phyloP scores from a whole-genome alignment of 2,888 invertebrate genomes.

The Arctia plantaginis region DNA sequence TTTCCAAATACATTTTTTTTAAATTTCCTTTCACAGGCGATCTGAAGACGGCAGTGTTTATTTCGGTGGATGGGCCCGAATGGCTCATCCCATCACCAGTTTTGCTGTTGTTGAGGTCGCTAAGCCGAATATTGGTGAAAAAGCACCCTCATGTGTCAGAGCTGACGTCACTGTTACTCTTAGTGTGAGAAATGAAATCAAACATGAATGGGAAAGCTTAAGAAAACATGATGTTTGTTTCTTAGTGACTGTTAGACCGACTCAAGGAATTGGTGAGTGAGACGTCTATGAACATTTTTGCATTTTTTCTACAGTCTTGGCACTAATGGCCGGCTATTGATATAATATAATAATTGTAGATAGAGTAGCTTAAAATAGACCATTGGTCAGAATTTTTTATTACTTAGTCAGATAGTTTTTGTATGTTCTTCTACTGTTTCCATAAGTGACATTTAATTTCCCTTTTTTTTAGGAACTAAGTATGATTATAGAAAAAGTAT shows the following conservation, averaged over 20 bases:
- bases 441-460: neutral
- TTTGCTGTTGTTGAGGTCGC: slow-evolving; percentile 98
- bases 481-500: slow-evolving; percentile 94
- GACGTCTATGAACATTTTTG: neutral
- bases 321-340: neutral
- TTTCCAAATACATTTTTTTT: neutral
- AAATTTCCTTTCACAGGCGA: slow-evolving; percentile 84
- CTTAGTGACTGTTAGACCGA: slow-evolving; percentile 95
- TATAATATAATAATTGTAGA: neutral
- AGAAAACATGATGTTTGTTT: slow-evolving; percentile 99
- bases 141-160: slow-evolving; percentile 97
- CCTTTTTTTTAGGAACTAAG: slow-evolving; percentile 88
- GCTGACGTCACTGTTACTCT: slow-evolving; percentile 98
- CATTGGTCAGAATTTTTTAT: neutral
- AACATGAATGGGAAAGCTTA: slow-evolving; percentile 98
- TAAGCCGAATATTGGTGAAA: slow-evolving; percentile 97
- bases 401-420: neutral
- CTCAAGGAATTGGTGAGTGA: slow-evolving; percentile 91
- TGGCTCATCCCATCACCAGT: slow-evolving; percentile 97
- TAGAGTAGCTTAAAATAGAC: neutral
- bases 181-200: slow-evolving; percentile 95
- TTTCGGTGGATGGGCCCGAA: slow-evolving; percentile 99
- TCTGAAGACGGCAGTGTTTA: slow-evolving; percentile 94
- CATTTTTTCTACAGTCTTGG: neutral
- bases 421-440: neutral